These are phyloP conservation scores for Pseudoatta argentina DNA, from an alignment of 1,140 invertebrate genomes.

Conservation along the genomic window DNA sequence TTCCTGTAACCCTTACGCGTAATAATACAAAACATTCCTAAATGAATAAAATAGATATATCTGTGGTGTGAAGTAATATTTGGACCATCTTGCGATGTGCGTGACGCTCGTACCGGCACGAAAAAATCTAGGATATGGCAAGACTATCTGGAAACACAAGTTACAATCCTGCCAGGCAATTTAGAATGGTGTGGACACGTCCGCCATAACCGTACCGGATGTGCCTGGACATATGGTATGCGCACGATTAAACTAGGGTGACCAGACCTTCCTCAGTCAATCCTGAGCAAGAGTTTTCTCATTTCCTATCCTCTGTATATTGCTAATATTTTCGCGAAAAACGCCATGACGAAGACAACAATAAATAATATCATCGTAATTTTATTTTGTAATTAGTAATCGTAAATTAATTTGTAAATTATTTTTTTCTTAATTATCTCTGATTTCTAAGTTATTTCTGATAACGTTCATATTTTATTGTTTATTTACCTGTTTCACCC, in stretches of 20 bases:
- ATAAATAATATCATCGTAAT: slow-evolving; percentile 21
- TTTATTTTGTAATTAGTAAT: not conserved
- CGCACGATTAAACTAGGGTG: slow-evolving; percentile 70
- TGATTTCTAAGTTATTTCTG: not conserved
- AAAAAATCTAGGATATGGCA: slow-evolving; percentile 46
- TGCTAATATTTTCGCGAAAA: slow-evolving; percentile 8
- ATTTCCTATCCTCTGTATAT: slow-evolving; percentile 33
- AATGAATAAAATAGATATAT: not conserved
- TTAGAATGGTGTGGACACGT: slow-evolving; percentile 64
- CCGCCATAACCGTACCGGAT: slow-evolving; percentile 70
- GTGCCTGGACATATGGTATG: slow-evolving; percentile 71
- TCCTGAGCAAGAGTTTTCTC: slow-evolving; percentile 54
- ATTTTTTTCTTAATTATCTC: not conserved
- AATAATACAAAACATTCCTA: not conserved
- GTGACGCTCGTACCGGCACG: slow-evolving; percentile 7
- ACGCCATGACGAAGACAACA: not conserved
- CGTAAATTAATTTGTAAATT: slow-evolving; percentile 1
- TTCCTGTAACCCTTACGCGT: not conserved
- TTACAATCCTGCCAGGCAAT: slow-evolving; percentile 61
- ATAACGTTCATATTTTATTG: not conserved
- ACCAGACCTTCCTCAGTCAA: slow-evolving; percentile 46
- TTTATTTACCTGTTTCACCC: not conserved
- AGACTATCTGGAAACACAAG: slow-evolving; percentile 32
- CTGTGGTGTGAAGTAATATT: slow-evolving; percentile 4
- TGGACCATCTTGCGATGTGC: not conserved